These are phyloP conservation scores for Dione vanillae DNA, from an alignment of 2,888 invertebrate species.

Conservation along the genomic window DNA sequence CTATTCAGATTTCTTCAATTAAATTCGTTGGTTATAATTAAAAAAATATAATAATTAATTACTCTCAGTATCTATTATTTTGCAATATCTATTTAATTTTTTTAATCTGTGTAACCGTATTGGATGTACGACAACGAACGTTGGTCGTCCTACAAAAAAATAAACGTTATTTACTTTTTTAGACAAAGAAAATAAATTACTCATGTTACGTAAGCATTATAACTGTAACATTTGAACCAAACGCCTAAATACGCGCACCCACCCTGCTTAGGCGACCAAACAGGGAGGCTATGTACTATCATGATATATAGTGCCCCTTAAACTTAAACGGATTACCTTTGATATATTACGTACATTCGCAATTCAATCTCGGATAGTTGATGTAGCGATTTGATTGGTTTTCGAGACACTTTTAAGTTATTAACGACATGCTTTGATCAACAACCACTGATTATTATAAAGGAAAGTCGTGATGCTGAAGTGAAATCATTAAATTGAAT, in stretches of 20 bases:
- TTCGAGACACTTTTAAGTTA: slow-evolving; percentile 68
- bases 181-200: neutral
- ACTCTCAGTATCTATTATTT: too few relatives aligned
- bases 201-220: slow-evolving; percentile 34
- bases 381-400: slow-evolving; percentile 72
- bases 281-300: slow-evolving; percentile 71
- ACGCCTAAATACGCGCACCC: slow-evolving; percentile 72
- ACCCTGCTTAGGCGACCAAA: slow-evolving; percentile 81
- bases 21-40: too few relatives aligned
- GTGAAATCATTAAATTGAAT: too few relatives aligned
- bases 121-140: too few relatives aligned
- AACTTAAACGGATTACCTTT: slow-evolving; percentile 84
- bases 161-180: too few relatives aligned
- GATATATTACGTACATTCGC: slow-evolving; percentile 81
- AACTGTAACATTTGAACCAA: slow-evolving; percentile 52
- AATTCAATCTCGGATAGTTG: slow-evolving; percentile 81
- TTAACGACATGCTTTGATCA: slow-evolving; percentile 39
- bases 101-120: too few relatives aligned
- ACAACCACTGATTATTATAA: neutral
- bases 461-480: neutral
- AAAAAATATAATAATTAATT: too few relatives aligned
- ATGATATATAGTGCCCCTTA: slow-evolving; percentile 82
- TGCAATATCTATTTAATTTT: too few relatives aligned
- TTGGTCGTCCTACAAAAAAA: too few relatives aligned
- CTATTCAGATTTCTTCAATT: too few relatives aligned